Conservation (phyloP, 2,888 invertebrate species). For the Mamestra brassicae region DNA sequence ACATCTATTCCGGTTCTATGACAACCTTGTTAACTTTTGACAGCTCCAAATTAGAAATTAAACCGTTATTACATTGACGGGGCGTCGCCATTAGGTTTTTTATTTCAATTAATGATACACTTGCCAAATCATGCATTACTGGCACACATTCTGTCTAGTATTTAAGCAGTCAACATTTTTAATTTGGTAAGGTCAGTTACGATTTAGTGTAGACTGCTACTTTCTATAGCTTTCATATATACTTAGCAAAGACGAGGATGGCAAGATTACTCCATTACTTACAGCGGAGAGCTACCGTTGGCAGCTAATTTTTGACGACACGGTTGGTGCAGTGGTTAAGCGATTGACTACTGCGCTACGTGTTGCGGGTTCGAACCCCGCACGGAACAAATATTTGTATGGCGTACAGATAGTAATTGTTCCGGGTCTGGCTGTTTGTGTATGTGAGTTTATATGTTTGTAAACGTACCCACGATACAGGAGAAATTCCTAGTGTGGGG, state of each 20-base stretch:
- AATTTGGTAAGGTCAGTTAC: conserved; percentile 22
- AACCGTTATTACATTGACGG: conserved; percentile 54
- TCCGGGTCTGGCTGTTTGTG: no score
- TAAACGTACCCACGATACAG: no score
- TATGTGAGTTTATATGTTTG: no score
- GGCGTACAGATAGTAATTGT: no score
- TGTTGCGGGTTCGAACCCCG: no score
- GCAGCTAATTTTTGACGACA: no score
- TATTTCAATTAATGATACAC: conserved; percentile 36
- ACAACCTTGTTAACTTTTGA: conserved; percentile 53
- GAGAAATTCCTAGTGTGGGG: no score
- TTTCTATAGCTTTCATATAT: conserved; percentile 27
- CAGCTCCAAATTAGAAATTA: conserved; percentile 55
- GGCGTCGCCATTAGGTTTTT: conserved; percentile 26
- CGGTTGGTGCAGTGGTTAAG: no score
- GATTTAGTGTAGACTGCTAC: conserved; percentile 1
- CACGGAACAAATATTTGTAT: no score
- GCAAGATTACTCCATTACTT: not conserved
- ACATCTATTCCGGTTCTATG: conserved; percentile 14
- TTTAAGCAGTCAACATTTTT: not conserved
- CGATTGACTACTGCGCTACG: no score
- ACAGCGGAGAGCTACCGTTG: no score
- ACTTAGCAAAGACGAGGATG: not conserved
- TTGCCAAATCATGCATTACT: conserved; percentile 57
- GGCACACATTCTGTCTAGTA: conserved; percentile 33